These are phyloP conservation scores for Lepidochrysops patricia DNA, from an alignment of 2,888 invertebrate genomes.

Conservation along the genomic window DNA sequence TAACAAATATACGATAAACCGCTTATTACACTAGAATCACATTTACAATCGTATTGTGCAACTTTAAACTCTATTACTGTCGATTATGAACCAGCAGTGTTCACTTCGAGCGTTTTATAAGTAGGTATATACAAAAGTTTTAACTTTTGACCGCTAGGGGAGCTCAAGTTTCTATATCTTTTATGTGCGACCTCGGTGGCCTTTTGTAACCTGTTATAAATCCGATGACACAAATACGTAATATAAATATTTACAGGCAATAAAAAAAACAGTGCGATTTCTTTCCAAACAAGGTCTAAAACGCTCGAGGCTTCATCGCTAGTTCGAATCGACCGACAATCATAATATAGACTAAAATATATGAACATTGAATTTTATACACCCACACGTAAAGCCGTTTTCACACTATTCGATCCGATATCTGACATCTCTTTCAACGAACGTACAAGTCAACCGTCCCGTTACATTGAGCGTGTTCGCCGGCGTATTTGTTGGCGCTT, in stretches of 20 bases:
- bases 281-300: too few species aligned
- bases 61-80: slow-evolving; percentile 12
- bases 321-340: slow-evolving; percentile 1
- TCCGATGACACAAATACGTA: too few species aligned
- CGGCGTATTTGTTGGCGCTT: too few species aligned
- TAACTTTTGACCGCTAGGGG: not conserved
- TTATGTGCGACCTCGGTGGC: too few species aligned
- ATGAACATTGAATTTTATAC: slow-evolving; percentile 6
- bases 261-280: too few species aligned
- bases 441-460: too few species aligned
- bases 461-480: too few species aligned
- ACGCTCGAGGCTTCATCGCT: not conserved
- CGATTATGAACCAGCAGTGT: not conserved
- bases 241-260: too few species aligned
- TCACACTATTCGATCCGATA: too few species aligned
- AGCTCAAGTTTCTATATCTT: not conserved
- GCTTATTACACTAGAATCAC: slow-evolving; percentile 8
- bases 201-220: too few species aligned
- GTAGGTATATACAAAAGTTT: not conserved
- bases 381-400: too few species aligned
- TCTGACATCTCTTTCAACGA: too few species aligned
- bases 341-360: slow-evolving; percentile 13
- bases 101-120: not conserved
- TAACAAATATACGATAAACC: slow-evolving; percentile 10
- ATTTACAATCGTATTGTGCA: slow-evolving; percentile 18